phyloP scores from a whole-genome alignment of 2,797 vertebrate genomes.

The Denticeps clupeoides region DNA sequence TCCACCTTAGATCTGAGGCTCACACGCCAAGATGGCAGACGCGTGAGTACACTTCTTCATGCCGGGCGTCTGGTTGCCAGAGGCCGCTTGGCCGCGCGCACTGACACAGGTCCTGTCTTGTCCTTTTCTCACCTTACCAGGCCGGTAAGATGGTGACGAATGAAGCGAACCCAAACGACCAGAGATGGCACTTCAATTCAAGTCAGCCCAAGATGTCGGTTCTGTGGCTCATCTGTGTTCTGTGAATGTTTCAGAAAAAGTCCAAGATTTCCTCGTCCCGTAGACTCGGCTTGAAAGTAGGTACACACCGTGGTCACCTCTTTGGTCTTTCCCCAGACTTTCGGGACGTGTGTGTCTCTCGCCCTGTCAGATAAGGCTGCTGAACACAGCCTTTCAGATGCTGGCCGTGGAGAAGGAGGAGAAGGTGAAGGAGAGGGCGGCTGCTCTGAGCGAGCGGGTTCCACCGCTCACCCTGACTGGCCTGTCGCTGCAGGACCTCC shows the following conservation, averaged over 20 bases:
- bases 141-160: conserved; percentile 41
- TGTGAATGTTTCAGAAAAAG: conserved; percentile 41
- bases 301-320: too few species aligned
- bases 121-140: conserved; percentile 26
- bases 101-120: not conserved
- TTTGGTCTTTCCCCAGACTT: too few species aligned
- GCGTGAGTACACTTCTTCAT: conserved; percentile 39
- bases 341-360: too few species aligned
- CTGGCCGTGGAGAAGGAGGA: conserved; percentile 48
- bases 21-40: conserved; percentile 48
- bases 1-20: too few species aligned
- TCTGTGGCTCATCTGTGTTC: too few species aligned
- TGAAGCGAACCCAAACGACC: too few species aligned
- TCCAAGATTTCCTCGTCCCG: conserved; percentile 48
- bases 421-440: conserved; percentile 40
- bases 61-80: not conserved
- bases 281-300: conserved; percentile 48
- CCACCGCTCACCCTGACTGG: conserved; percentile 46
- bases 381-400: conserved; percentile 46
- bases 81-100: too few species aligned
- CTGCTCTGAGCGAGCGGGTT: conserved; percentile 37
- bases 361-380: conserved; percentile 46
- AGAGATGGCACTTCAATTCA: too few species aligned
- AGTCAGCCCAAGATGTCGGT: too few species aligned
- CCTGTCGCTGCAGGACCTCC: conserved; percentile 48